phyloP scores from a whole-genome alignment of 2,888 invertebrate genomes.

The Parnassius glacialis region DNA sequence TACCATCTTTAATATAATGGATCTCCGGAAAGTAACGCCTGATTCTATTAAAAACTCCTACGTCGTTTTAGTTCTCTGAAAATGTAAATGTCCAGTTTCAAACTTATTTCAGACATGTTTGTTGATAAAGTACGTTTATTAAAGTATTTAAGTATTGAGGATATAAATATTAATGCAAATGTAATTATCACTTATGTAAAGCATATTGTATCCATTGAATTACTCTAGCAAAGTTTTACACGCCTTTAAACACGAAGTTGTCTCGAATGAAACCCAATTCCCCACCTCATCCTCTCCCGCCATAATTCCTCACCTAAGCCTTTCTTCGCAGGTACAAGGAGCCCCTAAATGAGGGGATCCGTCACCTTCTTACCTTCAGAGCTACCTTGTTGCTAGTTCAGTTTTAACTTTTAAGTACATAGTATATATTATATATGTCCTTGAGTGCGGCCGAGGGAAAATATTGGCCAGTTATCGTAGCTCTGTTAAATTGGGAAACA shows the following conservation, averaged over 20 bases:
- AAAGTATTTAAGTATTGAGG: not conserved
- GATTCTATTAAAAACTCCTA: too few relatives aligned
- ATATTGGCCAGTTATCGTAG: too few relatives aligned
- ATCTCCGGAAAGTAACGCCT: too few relatives aligned
- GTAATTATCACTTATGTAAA: not conserved
- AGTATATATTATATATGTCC: not conserved
- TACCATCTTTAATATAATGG: too few relatives aligned
- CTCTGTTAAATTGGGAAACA: too few relatives aligned
- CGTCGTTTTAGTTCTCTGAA: too few relatives aligned
- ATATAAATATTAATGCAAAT: not conserved
- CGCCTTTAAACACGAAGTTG: not conserved
- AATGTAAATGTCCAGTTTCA: not conserved
- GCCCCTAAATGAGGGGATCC: slow-evolving; percentile 5
- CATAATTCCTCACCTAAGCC: not conserved
- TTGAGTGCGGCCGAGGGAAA: slow-evolving; percentile 5
- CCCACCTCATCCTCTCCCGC: slow-evolving; percentile 1
- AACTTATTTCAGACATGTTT: not conserved
- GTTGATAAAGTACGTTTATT: not conserved
- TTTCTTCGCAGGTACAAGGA: slow-evolving; percentile 12
- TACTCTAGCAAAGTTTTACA: too few relatives aligned
- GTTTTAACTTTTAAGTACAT: not conserved
- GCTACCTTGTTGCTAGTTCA: slow-evolving; percentile 2
- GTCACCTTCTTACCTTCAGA: not conserved
- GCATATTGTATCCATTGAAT: too few relatives aligned
- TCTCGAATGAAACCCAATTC: not conserved